phyloP scores from a whole-genome alignment of 2,888 invertebrate genomes.

The Sinopyrophorus schimmeli region DNA sequence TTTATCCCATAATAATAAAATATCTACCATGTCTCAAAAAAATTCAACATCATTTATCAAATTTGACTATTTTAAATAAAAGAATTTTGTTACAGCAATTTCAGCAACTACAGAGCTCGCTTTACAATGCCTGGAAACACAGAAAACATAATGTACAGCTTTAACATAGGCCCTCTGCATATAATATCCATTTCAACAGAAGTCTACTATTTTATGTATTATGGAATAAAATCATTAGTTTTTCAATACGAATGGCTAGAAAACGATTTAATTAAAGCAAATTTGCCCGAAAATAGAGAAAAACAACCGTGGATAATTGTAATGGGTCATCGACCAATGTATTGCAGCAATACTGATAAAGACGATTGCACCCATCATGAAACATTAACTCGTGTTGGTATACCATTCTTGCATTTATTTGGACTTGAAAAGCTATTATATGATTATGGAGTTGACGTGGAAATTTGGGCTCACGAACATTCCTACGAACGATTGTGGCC shows the following conservation, averaged over 20 bases:
- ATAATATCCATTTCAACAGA: constrained; percentile 93
- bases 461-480: constrained; percentile 97
- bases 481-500: constrained; percentile 97
- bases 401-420: constrained; percentile 63
- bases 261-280: constrained; percentile 77
- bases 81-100: constrained; percentile 69
- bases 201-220: constrained; percentile 89
- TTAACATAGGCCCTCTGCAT: constrained; percentile 86
- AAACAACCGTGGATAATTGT: constrained; percentile 74
- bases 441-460: constrained; percentile 88
- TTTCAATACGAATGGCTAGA: constrained; percentile 87
- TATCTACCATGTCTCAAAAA: too few relatives aligned
- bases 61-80: neutral
- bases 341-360: constrained; percentile 70
- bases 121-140: constrained; percentile 86
- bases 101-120: constrained; percentile 89
- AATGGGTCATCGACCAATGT: constrained; percentile 78
- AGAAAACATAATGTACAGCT: constrained; percentile 80
- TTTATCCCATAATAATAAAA: too few relatives aligned
- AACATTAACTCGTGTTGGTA: constrained; percentile 64
- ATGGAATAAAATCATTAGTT: constrained; percentile 77
- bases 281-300: constrained; percentile 71
- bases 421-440: constrained; percentile 84
- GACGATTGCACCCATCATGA: constrained; percentile 72
- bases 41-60: neutral